phyloP scores from a whole-genome alignment of 1,140 invertebrate genomes.

The Brachionus rubens region DNA sequence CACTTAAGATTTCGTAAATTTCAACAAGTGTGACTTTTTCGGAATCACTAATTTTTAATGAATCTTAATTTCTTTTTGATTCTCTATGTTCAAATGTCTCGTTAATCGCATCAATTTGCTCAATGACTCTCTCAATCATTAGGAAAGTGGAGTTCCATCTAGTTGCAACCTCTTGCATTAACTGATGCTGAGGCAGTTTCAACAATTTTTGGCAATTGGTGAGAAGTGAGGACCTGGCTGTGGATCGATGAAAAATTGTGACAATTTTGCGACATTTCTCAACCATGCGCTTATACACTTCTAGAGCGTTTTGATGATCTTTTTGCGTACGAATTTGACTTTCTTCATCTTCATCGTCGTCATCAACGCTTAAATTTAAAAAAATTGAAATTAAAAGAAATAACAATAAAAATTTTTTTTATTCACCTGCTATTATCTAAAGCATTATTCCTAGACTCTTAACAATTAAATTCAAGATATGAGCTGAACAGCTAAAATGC shows the following conservation, averaged over 20 bases:
- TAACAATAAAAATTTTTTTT: no score
- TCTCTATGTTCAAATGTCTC: background rate
- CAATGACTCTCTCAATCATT: conserved; percentile 12
- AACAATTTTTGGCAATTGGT: background rate
- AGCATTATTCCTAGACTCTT: background rate
- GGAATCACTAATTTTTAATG: background rate
- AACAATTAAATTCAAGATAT: conserved; percentile 24
- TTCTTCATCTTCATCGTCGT: background rate
- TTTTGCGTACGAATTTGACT: background rate
- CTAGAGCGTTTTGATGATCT: background rate
- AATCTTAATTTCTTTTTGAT: background rate
- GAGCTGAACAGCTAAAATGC: conserved; percentile 8
- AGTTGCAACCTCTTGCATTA: background rate
- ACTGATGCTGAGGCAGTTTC: background rate
- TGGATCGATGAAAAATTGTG: background rate
- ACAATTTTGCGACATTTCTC: conserved; percentile 1
- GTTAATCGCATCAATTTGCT: background rate
- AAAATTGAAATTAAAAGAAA: no score
- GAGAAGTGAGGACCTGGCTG: background rate
- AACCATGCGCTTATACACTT: background rate
- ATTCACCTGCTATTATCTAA: no score
- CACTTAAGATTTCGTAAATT: background rate
- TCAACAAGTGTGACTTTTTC: background rate
- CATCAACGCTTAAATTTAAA: background rate
- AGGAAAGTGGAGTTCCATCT: conserved; percentile 11